Evolutionary conservation across 1,140 invertebrate species (phyloP).

Genomic region (Diorhabda sublineata): DNA sequence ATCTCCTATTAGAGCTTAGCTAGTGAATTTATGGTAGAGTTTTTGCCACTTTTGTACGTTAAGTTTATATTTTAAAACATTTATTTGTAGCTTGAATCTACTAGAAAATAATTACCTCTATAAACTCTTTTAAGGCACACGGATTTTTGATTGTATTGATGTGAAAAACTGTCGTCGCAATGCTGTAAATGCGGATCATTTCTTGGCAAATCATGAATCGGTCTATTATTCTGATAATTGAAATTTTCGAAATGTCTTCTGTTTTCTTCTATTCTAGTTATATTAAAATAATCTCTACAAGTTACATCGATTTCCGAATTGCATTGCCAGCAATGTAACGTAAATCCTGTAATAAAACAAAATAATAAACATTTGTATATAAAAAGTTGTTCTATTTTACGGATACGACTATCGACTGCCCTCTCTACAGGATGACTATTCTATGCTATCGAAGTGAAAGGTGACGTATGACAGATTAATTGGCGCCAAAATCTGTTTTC

Average conservation of each 20-base stretch:
- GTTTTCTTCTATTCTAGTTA: conserved; percentile 53
- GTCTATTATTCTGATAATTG: conserved; percentile 23
- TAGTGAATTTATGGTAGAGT: neutral
- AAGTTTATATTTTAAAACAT: neutral
- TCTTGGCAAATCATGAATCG: conserved; percentile 11
- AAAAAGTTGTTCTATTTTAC: no score
- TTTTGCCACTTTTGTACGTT: neutral
- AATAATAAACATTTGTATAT: no score
- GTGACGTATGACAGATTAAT: no score
- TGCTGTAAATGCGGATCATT: conserved; percentile 21
- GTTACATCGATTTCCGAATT: conserved; percentile 61
- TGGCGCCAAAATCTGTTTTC: no score
- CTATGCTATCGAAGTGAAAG: no score
- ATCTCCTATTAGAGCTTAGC: no score
- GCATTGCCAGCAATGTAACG: conserved; percentile 70
- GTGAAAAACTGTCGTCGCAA: conserved; percentile 37
- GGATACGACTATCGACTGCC: no score
- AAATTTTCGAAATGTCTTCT: conserved; percentile 52
- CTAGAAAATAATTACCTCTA: conserved; percentile 21
- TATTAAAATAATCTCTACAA: conserved; percentile 70
- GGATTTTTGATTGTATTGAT: conserved; percentile 37
- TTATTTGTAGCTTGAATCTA: neutral
- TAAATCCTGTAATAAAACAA: conserved; percentile 52
- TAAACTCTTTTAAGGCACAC: conserved; percentile 32
- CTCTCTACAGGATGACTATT: no score